These are phyloP conservation scores for Odontomachus brunneus DNA, from an alignment of 1,140 invertebrate species.

Conservation along the genomic window DNA sequence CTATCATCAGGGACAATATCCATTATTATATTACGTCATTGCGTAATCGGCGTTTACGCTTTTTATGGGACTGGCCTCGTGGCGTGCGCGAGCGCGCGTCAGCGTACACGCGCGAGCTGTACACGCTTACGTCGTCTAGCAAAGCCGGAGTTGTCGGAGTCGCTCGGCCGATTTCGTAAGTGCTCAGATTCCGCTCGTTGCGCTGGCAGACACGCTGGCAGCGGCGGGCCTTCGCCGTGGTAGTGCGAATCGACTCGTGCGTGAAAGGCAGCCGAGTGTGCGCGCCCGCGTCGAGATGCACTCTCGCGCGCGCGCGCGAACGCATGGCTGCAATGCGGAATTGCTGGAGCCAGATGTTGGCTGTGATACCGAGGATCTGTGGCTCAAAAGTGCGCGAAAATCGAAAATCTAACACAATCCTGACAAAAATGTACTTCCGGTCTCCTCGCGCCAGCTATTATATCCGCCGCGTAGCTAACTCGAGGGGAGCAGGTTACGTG, in stretches of 20 bases:
- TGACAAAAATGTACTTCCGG: too few species aligned
- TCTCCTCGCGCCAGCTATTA: too few species aligned
- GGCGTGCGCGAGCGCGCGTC: neutral
- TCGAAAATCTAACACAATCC: too few species aligned
- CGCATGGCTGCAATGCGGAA: too few species aligned
- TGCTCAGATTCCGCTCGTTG: constrained; percentile 52
- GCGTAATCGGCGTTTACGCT: constrained; percentile 69
- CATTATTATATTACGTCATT: constrained; percentile 72
- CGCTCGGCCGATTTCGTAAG: constrained; percentile 59
- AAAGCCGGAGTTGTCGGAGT: constrained; percentile 43
- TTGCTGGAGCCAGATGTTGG: too few species aligned
- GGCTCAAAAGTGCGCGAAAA: too few species aligned
- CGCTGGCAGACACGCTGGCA: constrained; percentile 73
- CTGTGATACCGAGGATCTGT: too few species aligned
- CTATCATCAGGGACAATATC: constrained; percentile 58
- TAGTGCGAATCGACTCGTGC: constrained; percentile 43
- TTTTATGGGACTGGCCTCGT: constrained; percentile 61
- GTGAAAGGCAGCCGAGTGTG: constrained; percentile 54
- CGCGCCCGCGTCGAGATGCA: neutral
- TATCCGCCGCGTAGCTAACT: too few species aligned
- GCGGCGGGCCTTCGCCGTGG: constrained; percentile 53
- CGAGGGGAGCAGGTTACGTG: too few species aligned
- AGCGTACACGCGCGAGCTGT: neutral
- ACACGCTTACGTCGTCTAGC: neutral
- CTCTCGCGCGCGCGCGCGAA: too few species aligned